Base-by-base conservation (phyloP, 2,888 invertebrate species). In the Agrochola lychnidis region DNA sequence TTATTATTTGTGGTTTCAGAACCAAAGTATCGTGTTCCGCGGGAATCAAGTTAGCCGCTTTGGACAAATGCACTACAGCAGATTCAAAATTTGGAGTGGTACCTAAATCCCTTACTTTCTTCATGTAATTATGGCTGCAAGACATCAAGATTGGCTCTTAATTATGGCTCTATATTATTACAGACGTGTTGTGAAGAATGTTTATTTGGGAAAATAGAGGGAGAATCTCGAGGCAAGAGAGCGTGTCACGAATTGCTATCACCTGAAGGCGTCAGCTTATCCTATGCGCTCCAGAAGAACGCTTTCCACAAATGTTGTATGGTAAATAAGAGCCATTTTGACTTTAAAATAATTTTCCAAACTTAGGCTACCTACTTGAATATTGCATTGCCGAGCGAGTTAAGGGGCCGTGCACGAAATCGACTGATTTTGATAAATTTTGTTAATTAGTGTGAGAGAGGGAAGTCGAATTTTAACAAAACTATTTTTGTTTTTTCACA, bases 121-220 rank as follows among this genome's bases (percentile, higher is more conserved):
- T 25, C 22, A 57, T 30, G 59, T 30, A 7, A 36, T 22, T 22
- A 62, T 36, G 6, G 22, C 22, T 22, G 62, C 22, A 22, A 36
- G 12, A 22, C 12, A 62, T 40, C 36, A 22, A 62, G 22, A 40
- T 62, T 62, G 61, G 61, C 10, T 30, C 9, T 22, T 62, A 61
- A 62, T 40, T 22, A 40, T 22, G 22, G 10, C n/a, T 40, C 0
- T 40, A 14, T 63, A 7, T 62, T 40, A 40, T 63, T 63, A n/a
- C 62, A 63, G 96, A 90, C 87, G 0, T 96, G 96, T 79, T 96
- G 96, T 79, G 94, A 95, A 7, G 96, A 96, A 78, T 96, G 96
- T 80, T 89, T 92, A 0, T 88, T 96, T 30, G 96, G 96, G 0
- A 88, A 81, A 14, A 10, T 87, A 85, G 82, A 89, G 0, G 96